Evolutionary conservation across 2,888 invertebrate species (phyloP).

Genomic region (Idaea biselata): DNA sequence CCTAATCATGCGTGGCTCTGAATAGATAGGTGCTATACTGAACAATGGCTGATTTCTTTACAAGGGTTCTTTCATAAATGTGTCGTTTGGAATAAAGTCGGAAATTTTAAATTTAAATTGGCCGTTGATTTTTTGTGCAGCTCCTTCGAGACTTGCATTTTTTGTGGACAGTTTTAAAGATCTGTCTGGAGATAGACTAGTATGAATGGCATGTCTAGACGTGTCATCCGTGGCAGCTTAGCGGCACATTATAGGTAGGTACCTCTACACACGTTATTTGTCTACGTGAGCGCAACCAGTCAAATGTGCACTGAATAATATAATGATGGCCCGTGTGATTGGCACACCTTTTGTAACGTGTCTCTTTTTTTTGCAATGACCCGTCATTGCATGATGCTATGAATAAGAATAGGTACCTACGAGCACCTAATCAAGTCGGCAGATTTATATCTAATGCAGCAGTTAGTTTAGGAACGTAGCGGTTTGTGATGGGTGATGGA

Average conservation of each 20-base stretch:
- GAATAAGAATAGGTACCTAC: constrained; percentile 47
- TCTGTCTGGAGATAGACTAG: constrained; percentile 60
- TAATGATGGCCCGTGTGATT: constrained; percentile 33
- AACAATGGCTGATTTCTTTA: constrained; percentile 2
- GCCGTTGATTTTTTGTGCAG: constrained; percentile 45
- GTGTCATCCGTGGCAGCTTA: constrained; percentile 54
- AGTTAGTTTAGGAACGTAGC: constrained; percentile 5
- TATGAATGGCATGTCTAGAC: constrained; percentile 65
- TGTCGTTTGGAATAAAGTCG: constrained; percentile 30
- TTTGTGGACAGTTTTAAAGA: constrained; percentile 51
- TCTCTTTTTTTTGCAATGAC: constrained; percentile 42
- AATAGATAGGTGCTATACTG: too few species aligned
- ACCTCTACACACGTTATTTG: constrained; percentile 36
- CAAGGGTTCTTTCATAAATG: constrained; percentile 10
- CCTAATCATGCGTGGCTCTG: too few species aligned
- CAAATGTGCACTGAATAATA: constrained; percentile 58
- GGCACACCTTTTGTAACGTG: constrained; percentile 43
- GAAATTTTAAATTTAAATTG: constrained; percentile 52
- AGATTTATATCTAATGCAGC: constrained; percentile 45
- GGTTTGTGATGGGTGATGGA: neutral
- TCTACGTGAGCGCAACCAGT: constrained; percentile 38
- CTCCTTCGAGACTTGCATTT: constrained; percentile 44
- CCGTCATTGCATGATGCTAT: constrained; percentile 41
- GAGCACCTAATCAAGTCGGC: constrained; percentile 43
- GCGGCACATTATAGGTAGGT: constrained; percentile 32